Percentiles rank a stretch among this genome's conserved stretches.
Conservation (phyloP, 2,888 invertebrate genomes). For the Terebella lapidaria region DNA sequence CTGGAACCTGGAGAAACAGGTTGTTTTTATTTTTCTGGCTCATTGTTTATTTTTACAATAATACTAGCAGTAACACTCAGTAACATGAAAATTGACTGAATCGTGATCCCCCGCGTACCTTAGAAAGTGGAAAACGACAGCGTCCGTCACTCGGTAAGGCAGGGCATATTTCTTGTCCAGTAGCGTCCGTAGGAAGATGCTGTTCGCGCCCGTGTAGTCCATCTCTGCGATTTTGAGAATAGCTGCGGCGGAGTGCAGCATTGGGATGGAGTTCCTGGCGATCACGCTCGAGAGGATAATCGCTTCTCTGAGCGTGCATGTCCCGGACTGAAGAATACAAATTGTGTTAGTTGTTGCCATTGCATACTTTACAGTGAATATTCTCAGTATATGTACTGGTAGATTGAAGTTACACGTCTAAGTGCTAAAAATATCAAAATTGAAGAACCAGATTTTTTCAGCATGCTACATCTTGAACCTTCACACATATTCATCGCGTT, state of each 20-base stretch:
- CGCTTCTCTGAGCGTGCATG: conserved; percentile 91
- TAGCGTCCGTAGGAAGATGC: conserved; percentile 86
- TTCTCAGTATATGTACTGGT: too few relatives aligned
- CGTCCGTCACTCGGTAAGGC: conserved; percentile 91
- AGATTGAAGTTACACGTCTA: too few relatives aligned
- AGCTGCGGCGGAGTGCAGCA: conserved; percentile 91
- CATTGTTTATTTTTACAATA: too few relatives aligned
- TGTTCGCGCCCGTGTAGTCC: conserved; percentile 82
- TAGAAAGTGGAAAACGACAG: conserved; percentile 87
- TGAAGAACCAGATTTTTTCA: too few relatives aligned
- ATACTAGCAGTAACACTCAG: too few relatives aligned
- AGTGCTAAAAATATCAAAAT: too few relatives aligned
- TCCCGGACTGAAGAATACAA: conserved; percentile 68
- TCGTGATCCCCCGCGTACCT: conserved; percentile 64
- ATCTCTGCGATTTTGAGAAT: conserved; percentile 93
- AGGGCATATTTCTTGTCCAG: conserved; percentile 97
- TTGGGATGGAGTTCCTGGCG: conserved; percentile 85
- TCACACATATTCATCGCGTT: too few relatives aligned
- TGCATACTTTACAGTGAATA: too few relatives aligned
- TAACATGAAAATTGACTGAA: too few relatives aligned
- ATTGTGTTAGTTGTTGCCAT: too few relatives aligned
- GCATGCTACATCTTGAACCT: too few relatives aligned
- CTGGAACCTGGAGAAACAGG: conserved; percentile 75
- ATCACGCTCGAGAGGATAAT: conserved; percentile 89
- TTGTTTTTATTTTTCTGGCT: too few relatives aligned